A percentile compares a stretch with the other conserved stretches of the same genome.
phyloP scores from a whole-genome alignment of 2,888 invertebrate species.

The Amphipoea lucens region DNA sequence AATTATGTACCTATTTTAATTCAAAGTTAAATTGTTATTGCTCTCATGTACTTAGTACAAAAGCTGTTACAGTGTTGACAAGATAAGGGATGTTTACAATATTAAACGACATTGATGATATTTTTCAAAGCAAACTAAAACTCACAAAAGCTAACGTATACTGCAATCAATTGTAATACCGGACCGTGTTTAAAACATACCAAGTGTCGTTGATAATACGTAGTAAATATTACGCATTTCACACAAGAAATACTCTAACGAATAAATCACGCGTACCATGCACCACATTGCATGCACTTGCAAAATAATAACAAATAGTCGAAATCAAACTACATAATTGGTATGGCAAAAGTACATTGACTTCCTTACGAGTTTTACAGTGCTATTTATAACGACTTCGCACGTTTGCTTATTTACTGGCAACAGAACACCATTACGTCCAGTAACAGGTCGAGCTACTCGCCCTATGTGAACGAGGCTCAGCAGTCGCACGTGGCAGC shows the following conservation, averaged over 20 bases:
- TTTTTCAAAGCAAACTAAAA: neutral
- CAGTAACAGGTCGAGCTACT: slow-evolving; percentile 36
- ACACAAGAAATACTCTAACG: neutral
- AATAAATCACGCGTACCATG: neutral
- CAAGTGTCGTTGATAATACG: no score
- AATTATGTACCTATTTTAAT: neutral
- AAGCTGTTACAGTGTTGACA: neutral
- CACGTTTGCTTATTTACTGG: neutral
- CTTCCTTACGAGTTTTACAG: neutral
- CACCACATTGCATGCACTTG: neutral
- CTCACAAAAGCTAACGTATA: neutral
- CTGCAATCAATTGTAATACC: neutral
- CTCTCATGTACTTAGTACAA: neutral
- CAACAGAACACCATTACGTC: neutral
- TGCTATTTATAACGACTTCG: neutral
- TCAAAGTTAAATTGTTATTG: neutral
- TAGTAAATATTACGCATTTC: neutral
- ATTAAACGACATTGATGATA: neutral
- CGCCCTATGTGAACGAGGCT: slow-evolving; percentile 42
- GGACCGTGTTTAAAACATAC: no score
- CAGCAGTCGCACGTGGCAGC: slow-evolving; percentile 61
- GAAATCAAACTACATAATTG: neutral
- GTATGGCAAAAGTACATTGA: neutral
- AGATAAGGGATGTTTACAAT: neutral
- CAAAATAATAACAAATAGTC: neutral